A percentile compares a stretch with the other conserved stretches of the same genome.
Conservation (phyloP, 2,888 invertebrate genomes). For the Ochropleura plecta region DNA sequence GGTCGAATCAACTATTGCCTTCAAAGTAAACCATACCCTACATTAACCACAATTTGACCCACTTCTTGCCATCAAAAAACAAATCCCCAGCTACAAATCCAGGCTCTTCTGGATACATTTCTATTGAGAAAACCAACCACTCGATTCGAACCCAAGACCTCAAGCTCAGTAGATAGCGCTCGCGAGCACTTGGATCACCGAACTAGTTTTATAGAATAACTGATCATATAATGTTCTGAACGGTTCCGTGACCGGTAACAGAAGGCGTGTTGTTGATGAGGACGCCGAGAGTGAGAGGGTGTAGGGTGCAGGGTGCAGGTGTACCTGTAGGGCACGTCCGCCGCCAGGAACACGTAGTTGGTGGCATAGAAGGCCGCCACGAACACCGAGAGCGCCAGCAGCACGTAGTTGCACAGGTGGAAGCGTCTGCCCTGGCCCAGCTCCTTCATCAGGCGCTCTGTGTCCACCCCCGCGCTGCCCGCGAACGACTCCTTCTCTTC, state of each 20-base stretch:
- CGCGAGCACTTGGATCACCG: not conserved
- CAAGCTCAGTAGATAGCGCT: not conserved
- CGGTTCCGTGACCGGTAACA: not conserved
- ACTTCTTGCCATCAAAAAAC: not conserved
- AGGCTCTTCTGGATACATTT: not conserved
- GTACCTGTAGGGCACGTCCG: slow-evolving; percentile 84
- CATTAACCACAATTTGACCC: not conserved
- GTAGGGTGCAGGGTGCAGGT: not conserved
- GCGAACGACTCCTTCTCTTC: slow-evolving; percentile 28
- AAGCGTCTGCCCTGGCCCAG: slow-evolving; percentile 82
- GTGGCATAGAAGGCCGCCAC: slow-evolving; percentile 77
- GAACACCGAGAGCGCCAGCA: slow-evolving; percentile 75
- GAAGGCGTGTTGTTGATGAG: not conserved
- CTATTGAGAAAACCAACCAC: not conserved
- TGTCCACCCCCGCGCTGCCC: slow-evolving; percentile 73
- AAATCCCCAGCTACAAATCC: not conserved
- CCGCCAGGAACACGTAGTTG: slow-evolving; percentile 86
- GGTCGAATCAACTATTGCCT: not conserved
- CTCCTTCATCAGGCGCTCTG: slow-evolving; percentile 82
- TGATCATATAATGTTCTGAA: not conserved
- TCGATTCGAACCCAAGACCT: not conserved
- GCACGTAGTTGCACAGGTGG: slow-evolving; percentile 79
- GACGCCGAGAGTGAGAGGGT: not conserved
- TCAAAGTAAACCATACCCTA: not conserved
- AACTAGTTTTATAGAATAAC: not conserved